phyloP scores from a whole-genome alignment of 2,888 invertebrate genomes.

The Diaprepes abbreviatus region DNA sequence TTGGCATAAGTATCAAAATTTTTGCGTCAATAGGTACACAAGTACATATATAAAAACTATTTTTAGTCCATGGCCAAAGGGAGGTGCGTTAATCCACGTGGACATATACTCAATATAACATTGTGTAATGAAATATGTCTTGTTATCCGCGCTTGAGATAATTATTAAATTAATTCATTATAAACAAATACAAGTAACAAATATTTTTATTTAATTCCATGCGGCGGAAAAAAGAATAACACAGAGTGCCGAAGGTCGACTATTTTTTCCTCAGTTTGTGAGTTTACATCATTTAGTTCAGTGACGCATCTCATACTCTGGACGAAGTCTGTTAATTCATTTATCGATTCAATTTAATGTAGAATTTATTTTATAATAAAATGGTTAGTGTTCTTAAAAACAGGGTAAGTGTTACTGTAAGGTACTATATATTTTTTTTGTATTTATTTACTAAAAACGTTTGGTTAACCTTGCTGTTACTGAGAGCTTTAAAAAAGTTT shows the following conservation, averaged over 20 bases:
- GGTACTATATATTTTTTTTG: too few species aligned
- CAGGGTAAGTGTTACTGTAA: slow-evolving; percentile 3
- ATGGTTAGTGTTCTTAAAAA: background rate
- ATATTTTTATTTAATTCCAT: slow-evolving; percentile 15
- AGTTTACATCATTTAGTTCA: slow-evolving; percentile 33
- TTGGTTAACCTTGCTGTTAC: too few species aligned
- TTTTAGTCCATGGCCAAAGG: slow-evolving; percentile 21
- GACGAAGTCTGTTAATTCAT: slow-evolving; percentile 28
- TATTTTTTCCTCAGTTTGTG: slow-evolving; percentile 26
- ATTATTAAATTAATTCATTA: background rate
- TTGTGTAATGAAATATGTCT: background rate
- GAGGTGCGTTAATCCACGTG: slow-evolving; percentile 9
- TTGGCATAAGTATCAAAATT: background rate
- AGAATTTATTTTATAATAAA: background rate
- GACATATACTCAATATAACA: background rate
- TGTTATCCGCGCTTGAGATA: background rate
- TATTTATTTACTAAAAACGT: too few species aligned
- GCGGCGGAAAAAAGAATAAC: slow-evolving; percentile 11
- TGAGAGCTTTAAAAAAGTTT: too few species aligned
- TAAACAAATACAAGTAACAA: slow-evolving; percentile 26
- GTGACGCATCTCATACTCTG: slow-evolving; percentile 36
- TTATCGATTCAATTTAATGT: slow-evolving; percentile 24
- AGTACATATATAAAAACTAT: slow-evolving; percentile 8
- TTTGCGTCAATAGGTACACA: too few species aligned
- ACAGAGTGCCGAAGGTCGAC: slow-evolving; percentile 35